phyloP scores from a whole-genome alignment of 2,113 vertebrate species.

The Mobula hypostoma region DNA sequence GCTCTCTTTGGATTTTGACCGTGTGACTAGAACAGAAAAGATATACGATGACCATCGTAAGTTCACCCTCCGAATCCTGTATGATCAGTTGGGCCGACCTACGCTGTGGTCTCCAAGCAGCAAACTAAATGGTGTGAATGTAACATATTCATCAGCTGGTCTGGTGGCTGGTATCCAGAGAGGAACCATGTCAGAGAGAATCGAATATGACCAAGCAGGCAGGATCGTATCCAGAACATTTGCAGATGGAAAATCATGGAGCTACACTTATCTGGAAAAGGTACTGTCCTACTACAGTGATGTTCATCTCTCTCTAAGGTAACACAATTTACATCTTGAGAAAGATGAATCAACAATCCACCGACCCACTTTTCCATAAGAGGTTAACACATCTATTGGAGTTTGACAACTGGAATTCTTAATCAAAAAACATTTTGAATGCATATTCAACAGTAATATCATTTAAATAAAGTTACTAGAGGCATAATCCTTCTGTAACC shows the following conservation, averaged over 20 bases:
- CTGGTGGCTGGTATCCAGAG: constrained; percentile 88
- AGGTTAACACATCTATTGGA: neutral
- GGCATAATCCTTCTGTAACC: neutral
- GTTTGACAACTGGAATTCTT: neutral
- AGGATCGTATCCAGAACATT: constrained; percentile 88
- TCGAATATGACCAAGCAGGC: constrained; percentile 89
- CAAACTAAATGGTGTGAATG: constrained; percentile 86
- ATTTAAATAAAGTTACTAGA: neutral
- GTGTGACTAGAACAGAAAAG: constrained; percentile 95
- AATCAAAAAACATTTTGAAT: neutral
- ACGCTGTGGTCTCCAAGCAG: constrained; percentile 96
- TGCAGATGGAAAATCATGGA: constrained; percentile 94
- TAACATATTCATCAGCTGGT: constrained; percentile 84
- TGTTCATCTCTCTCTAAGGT: neutral
- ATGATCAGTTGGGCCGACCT: constrained; percentile 82
- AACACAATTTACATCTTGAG: neutral
- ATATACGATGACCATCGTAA: constrained; percentile 97
- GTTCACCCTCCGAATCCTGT: constrained; percentile 90
- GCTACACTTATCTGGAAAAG: constrained; percentile 91
- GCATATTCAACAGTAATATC: neutral
- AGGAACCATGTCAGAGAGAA: constrained; percentile 94
- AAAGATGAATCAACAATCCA: neutral
- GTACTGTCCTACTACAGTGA: constrained; percentile 45
- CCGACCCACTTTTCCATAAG: neutral
- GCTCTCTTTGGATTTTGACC: constrained; percentile 90